A percentile compares a stretch with the other conserved stretches of the same genome.
Conservation (phyloP, 2,113 vertebrate genomes). For the Xenus cinereus region DNA sequence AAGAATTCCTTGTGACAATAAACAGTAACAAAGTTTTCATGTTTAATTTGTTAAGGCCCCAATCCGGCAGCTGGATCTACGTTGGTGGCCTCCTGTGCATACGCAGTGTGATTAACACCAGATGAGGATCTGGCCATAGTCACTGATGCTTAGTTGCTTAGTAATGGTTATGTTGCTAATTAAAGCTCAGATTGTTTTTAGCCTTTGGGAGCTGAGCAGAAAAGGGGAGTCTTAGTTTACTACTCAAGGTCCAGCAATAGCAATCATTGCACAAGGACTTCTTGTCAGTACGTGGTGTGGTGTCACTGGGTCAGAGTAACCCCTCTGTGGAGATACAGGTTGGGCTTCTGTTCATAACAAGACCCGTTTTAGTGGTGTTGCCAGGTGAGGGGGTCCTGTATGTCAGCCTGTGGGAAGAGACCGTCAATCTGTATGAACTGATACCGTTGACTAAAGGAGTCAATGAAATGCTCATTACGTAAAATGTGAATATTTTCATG, state of each 20-base stretch:
- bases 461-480: not conserved
- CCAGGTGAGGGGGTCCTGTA: not conserved
- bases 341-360: not conserved
- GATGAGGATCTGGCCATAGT: constrained; percentile 51
- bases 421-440: not conserved
- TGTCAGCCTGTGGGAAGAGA: not conserved
- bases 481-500: not conserved
- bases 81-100: constrained; percentile 50
- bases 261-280: not conserved
- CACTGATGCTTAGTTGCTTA: constrained; percentile 18
- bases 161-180: constrained; percentile 41
- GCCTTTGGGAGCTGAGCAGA: not conserved
- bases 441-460: not conserved
- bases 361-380: not conserved
- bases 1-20: constrained; percentile 49
- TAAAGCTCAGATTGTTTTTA: constrained; percentile 10
- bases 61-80: not conserved
- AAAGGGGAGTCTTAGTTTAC: not conserved
- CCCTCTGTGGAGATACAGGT: not conserved
- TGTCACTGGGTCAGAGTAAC: not conserved
- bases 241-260: not conserved
- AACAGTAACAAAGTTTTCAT: constrained; percentile 25
- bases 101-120: constrained; percentile 46
- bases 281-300: accelerated
- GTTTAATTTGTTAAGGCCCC: constrained; percentile 28